phyloP scores from a whole-genome alignment of 2,797 vertebrate genomes.

The Emydoidea blandingii region DNA sequence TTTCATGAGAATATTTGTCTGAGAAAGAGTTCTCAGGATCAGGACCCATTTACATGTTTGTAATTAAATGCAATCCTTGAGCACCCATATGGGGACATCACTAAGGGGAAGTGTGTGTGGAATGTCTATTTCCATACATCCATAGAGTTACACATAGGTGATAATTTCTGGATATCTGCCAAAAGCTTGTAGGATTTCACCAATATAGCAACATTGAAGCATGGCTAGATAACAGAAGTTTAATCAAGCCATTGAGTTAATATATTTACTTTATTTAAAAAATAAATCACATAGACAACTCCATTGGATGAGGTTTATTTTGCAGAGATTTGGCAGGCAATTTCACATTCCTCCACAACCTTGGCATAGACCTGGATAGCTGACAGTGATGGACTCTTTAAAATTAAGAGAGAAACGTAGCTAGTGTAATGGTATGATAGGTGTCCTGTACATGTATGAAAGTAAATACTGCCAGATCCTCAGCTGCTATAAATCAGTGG shows the following conservation, averaged over 20 bases:
- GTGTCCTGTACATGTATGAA: background rate
- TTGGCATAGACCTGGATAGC: background rate
- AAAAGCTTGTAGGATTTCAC: background rate
- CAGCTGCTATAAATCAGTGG: background rate
- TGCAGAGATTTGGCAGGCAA: background rate
- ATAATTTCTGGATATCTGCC: background rate
- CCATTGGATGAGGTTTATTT: background rate
- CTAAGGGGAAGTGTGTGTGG: background rate
- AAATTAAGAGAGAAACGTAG: background rate
- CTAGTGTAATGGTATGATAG: background rate
- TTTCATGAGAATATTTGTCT: background rate
- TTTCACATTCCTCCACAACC: background rate
- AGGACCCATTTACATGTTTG: background rate
- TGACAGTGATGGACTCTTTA: background rate
- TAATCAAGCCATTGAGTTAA: background rate
- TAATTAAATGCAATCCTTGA: rapidly evolving
- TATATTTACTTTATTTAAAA: background rate
- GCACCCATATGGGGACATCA: background rate
- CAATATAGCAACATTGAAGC: background rate
- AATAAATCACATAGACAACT: background rate
- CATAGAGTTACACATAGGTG: background rate
- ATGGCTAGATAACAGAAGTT: background rate
- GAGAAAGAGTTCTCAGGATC: background rate
- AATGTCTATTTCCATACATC: background rate
- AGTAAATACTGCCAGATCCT: background rate